Evolutionary conservation across 2,113 vertebrate species (phyloP).

Genomic region (Pygoscelis adeliae): DNA sequence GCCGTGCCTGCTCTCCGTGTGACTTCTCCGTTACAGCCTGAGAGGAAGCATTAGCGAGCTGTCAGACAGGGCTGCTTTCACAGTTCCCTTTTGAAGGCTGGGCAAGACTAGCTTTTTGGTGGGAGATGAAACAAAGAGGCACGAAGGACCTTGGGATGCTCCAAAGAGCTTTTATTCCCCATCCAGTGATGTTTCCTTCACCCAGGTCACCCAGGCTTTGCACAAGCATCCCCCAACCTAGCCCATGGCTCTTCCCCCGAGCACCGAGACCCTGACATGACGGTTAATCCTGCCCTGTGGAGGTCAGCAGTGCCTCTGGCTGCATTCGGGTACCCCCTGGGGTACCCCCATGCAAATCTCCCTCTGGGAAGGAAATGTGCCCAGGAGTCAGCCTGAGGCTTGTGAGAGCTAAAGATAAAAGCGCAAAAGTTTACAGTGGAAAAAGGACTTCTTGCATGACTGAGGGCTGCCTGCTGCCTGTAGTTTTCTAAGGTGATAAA

Average conservation of each 20-base stretch:
- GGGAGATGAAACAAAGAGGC: neutral
- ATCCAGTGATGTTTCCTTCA: neutral
- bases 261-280: fast-evolving
- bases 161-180: neutral
- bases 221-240: neutral
- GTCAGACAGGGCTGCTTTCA: fast-evolving
- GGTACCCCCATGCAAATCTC: neutral
- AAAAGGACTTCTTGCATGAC: neutral
- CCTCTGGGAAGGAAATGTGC: neutral
- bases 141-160: neutral
- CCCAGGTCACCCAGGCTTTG: neutral
- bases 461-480: neutral
- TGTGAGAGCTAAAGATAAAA: neutral
- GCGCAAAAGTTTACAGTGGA: neutral
- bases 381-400: fast-evolving
- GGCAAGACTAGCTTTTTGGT: neutral
- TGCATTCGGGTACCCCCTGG: neutral
- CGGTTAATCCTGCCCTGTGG: neutral
- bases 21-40: neutral
- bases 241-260: fast-evolving
- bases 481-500: neutral
- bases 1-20: fast-evolving
- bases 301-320: neutral
- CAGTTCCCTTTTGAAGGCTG: neutral
- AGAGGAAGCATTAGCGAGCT: neutral